phyloP scores from a whole-genome alignment of 2,888 invertebrate species.

The Leptopilina syphax region DNA sequence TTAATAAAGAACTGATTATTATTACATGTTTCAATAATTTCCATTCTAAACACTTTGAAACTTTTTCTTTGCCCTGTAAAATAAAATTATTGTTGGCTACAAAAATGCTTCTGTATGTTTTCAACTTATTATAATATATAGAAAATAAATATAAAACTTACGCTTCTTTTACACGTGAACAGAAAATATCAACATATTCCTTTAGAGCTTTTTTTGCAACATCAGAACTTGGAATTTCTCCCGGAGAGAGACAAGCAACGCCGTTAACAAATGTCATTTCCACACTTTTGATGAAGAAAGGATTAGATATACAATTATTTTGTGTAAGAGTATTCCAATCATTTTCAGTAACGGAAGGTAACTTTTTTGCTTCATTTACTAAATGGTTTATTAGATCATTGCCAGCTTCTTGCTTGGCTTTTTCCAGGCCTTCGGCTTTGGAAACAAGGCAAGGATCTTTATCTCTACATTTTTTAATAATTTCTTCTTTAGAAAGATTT shows the following conservation, averaged over 20 bases:
- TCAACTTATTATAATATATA: no score
- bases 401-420: constrained; percentile 20
- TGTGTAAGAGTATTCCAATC: not conserved
- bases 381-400: not conserved
- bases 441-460: constrained; percentile 2
- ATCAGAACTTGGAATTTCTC: not conserved
- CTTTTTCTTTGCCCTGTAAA: not conserved
- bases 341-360: not conserved
- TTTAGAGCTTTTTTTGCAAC: not conserved
- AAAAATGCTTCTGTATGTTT: no score
- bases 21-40: not conserved
- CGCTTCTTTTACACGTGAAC: not conserved
- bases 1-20: no score
- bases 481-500: not conserved
- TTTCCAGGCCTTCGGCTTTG: constrained; percentile 43
- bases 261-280: not conserved
- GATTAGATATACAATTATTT: not conserved
- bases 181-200: not conserved
- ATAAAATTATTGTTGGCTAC: no score
- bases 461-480: not conserved
- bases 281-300: not conserved
- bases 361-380: constrained; percentile 1
- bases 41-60: not conserved
- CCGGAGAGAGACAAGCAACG: not conserved
- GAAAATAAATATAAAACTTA: not conserved